Base-by-base conservation (phyloP, 2,797 vertebrate species). In the Hirundo rustica region DNA sequence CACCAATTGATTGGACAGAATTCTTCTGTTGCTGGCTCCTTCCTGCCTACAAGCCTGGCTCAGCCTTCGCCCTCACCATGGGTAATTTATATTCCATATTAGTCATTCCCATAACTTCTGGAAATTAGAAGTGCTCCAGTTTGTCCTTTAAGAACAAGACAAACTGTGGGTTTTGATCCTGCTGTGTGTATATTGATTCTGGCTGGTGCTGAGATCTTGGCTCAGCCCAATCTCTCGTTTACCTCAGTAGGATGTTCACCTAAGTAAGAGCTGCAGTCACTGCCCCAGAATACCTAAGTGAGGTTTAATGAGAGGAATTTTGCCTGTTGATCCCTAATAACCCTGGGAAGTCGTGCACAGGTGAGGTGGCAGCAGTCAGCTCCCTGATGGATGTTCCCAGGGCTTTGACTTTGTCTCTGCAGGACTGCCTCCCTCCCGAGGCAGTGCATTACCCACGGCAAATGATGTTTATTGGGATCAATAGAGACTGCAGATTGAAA, bases 201-300 rank as follows among this genome's bases (percentile, higher is more conserved):
- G 82, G 75, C 85, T 58, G 50, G n/a, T 40, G 45, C 72, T 47
- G 89, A 85, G 67, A n/a, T 74, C 87, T 57, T 57, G 60, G 61
- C 81, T 89, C 45, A 71, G 48, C 34, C 29, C 85, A 21, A 80
- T 91, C 71, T 77, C 81, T 53, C 23, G 27, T 85, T 95, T 83
- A n/a, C 48, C 89, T 55, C 87, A 21, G 89, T 47, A 20, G 89
- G 91, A 65, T 0, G 0, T 54, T 73, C 79, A 29, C 82, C 82
- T 65, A 36, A 92, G 38, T 4, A 25, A 32, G 72, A 93, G 75
- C 76, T 57, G 21, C 89, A 92, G 42, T 36, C 22, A 2, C 50
- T 75, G 91, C 76, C 79, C 91, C 22, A 16, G 89, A 95, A 95
- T 89, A 61, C 76, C 0, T 36, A 80, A 95, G 38, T 36, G 53